phyloP scores from a whole-genome alignment of 2,888 invertebrate genomes.

The Ceratothoa steindachneri region DNA sequence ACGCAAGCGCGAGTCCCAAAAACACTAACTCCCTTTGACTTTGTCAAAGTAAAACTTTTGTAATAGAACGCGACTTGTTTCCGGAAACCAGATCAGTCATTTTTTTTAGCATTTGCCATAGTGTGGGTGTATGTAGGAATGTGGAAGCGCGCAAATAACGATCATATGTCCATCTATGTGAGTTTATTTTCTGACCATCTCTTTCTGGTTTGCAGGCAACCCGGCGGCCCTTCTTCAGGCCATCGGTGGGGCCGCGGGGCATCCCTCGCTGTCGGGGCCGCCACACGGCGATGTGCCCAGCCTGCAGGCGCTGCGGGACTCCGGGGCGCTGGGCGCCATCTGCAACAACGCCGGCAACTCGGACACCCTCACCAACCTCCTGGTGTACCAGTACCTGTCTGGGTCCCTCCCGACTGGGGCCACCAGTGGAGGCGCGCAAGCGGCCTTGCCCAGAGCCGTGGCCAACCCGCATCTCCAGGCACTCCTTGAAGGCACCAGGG shows the following conservation, averaged over 20 bases:
- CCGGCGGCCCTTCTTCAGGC: neutral
- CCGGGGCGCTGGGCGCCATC: conserved; percentile 1
- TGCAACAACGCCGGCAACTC: conserved; percentile 30
- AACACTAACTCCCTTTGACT: too few species aligned
- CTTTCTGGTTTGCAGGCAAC: neutral
- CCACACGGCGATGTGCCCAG: too few species aligned
- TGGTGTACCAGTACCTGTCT: conserved; percentile 45
- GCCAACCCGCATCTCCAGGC: conserved; percentile 30
- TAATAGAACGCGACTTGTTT: too few species aligned
- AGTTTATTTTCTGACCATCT: neutral
- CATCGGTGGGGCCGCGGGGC: neutral
- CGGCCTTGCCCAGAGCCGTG: neutral
- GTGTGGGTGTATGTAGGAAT: too few species aligned
- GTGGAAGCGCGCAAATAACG: too few species aligned
- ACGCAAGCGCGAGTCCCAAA: too few species aligned
- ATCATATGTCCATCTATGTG: neutral
- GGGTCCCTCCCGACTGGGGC: conserved; percentile 31
- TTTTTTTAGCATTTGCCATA: too few species aligned
- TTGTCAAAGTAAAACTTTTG: too few species aligned
- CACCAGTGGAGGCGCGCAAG: neutral
- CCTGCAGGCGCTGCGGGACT: neutral
- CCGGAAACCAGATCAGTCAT: too few species aligned
- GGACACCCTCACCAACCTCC: conserved; percentile 43
- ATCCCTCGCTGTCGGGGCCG: neutral
- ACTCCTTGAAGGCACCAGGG: conserved; percentile 29